Percentiles rank a stretch among this genome's conserved stretches.
phyloP scores from a whole-genome alignment of 2,113 vertebrate species.

The Prunella himalayana region DNA sequence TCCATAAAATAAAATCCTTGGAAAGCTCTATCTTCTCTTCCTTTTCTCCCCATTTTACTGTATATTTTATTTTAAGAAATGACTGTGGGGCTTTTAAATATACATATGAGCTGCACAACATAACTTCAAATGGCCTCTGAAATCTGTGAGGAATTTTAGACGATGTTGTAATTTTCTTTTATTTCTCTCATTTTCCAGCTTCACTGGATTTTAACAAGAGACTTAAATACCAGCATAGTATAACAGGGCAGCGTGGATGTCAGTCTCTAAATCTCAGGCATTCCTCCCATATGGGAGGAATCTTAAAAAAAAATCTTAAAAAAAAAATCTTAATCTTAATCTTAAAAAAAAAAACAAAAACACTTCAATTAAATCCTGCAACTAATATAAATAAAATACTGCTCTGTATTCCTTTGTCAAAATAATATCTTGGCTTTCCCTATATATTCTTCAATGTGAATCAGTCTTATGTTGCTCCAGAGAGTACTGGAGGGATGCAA shows the following conservation, averaged over 20 bases:
- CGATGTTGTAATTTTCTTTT: background rate
- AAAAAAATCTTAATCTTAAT: too few relatives aligned
- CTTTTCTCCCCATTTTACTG: background rate
- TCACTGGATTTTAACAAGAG: constrained; percentile 38
- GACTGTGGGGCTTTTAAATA: background rate
- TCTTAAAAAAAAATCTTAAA: background rate
- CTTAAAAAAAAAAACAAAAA: background rate
- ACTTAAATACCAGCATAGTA: background rate
- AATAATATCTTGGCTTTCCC: background rate
- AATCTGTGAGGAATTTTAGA: constrained; percentile 17
- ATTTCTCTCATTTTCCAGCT: constrained; percentile 8
- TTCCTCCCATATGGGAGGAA: background rate
- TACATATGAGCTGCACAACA: background rate
- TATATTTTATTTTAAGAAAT: constrained; percentile 15
- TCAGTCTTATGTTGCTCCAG: background rate
- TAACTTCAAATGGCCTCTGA: background rate
- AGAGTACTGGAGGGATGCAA: background rate
- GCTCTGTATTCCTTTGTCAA: background rate
- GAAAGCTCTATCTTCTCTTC: background rate
- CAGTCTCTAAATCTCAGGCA: background rate
- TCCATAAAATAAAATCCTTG: background rate
- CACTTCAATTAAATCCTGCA: background rate
- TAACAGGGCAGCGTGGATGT: background rate
- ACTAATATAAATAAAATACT: background rate
- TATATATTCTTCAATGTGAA: background rate